Conservation (phyloP, 2,113 vertebrate species). For the Elaphurus davidianus region DNA sequence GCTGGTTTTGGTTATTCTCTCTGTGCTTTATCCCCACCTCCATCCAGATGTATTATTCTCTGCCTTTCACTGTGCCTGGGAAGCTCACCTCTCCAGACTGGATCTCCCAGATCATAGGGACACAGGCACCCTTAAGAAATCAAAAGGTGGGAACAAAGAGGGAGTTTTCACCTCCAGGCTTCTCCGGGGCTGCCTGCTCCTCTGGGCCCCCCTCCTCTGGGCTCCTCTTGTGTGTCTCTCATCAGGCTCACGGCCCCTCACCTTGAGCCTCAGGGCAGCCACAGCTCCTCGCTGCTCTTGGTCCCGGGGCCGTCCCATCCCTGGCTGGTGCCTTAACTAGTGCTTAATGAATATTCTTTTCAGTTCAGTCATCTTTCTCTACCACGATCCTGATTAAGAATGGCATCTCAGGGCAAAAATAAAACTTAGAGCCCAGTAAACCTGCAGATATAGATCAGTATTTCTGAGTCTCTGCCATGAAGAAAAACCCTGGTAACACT, state of each 20-base stretch:
- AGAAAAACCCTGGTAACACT: background rate
- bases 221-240: background rate
- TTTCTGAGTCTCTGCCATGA: background rate
- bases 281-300: background rate
- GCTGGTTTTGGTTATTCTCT: background rate
- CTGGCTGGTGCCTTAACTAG: background rate
- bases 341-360: background rate
- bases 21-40: background rate
- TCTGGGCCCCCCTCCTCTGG: rapidly evolving
- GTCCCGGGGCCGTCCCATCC: background rate
- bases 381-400: background rate
- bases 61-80: background rate
- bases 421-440: background rate
- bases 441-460: background rate
- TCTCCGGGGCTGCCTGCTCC: background rate
- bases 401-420: background rate
- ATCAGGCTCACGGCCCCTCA: background rate
- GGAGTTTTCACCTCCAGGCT: rapidly evolving
- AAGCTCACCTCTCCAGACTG: background rate
- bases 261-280: background rate
- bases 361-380: background rate
- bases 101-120: background rate
- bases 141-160: background rate
- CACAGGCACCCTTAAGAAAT: background rate
- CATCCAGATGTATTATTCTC: background rate